Evolutionary conservation across 2,797 vertebrate genomes (phyloP).

Genomic region (Pygocentrus nattereri): DNA sequence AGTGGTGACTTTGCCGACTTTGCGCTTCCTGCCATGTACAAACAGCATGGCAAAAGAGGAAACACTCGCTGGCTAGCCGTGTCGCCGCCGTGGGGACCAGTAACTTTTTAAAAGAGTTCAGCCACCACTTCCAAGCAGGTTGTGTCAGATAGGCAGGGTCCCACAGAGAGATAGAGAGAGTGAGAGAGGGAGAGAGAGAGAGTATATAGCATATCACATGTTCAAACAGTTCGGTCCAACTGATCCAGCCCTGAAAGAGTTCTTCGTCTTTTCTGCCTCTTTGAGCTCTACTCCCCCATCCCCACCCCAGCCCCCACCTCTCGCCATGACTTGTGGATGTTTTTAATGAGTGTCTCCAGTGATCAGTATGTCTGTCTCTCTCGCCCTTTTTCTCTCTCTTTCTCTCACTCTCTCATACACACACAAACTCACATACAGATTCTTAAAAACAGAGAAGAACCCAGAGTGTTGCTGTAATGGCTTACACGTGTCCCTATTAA

Average conservation of each 20-base stretch:
- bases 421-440: conserved; percentile 20
- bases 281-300: not conserved
- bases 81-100: conserved; percentile 19
- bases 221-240: conserved; percentile 28
- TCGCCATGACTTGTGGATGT: conserved; percentile 26
- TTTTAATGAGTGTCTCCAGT: conserved; percentile 38
- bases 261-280: conserved; percentile 16
- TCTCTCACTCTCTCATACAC: not conserved
- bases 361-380: conserved; percentile 32
- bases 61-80: not conserved
- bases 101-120: conserved; percentile 42
- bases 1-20: conserved; percentile 25
- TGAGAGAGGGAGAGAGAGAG: conserved; percentile 6
- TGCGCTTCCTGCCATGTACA: conserved; percentile 34
- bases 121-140: conserved; percentile 40
- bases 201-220: conserved; percentile 5
- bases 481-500: conserved; percentile 83
- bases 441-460: conserved; percentile 66
- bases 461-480: conserved; percentile 80
- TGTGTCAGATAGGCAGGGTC: conserved; percentile 32
- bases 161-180: conserved; percentile 26
- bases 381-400: conserved; percentile 3
- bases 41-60: conserved; percentile 29
- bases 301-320: not conserved
- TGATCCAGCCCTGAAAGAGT: conserved; percentile 29